phyloP scores from a whole-genome alignment of 2,888 invertebrate species.

The Ophioninae sp. region DNA sequence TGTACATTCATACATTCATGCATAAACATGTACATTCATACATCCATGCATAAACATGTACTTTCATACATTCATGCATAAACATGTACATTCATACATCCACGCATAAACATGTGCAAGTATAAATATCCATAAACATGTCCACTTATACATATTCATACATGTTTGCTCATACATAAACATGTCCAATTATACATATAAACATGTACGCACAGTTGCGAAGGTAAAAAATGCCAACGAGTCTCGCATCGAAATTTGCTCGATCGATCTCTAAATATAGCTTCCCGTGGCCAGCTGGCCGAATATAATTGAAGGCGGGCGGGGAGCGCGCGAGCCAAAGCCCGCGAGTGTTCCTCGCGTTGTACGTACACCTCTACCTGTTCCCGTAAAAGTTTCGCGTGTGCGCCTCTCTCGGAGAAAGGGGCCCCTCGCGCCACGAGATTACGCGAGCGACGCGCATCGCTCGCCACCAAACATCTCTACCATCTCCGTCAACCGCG shows the following conservation, averaged over 20 bases:
- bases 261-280: constrained; percentile 64
- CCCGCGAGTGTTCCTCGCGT: constrained; percentile 11
- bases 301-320: constrained; percentile 62
- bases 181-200: background rate
- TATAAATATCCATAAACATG: no score
- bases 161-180: constrained; percentile 3
- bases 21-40: no score
- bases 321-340: constrained; percentile 45
- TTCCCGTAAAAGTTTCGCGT: constrained; percentile 7
- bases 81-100: no score
- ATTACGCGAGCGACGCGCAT: constrained; percentile 4
- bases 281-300: constrained; percentile 57
- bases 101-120: no score
- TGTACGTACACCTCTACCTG: constrained; percentile 13
- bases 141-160: no score
- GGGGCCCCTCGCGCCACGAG: background rate
- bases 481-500: background rate
- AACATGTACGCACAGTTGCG: constrained; percentile 4
- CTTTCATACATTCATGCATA: no score
- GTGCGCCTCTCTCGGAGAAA: background rate
- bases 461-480: constrained; percentile 6
- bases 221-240: constrained; percentile 58
- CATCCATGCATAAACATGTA: no score
- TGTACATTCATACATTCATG: no score
- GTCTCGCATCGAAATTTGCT: constrained; percentile 59